Evolutionary conservation across 92 coral and sea anemone genomes (phyloP).

Genomic region (Montipora capitata): DNA sequence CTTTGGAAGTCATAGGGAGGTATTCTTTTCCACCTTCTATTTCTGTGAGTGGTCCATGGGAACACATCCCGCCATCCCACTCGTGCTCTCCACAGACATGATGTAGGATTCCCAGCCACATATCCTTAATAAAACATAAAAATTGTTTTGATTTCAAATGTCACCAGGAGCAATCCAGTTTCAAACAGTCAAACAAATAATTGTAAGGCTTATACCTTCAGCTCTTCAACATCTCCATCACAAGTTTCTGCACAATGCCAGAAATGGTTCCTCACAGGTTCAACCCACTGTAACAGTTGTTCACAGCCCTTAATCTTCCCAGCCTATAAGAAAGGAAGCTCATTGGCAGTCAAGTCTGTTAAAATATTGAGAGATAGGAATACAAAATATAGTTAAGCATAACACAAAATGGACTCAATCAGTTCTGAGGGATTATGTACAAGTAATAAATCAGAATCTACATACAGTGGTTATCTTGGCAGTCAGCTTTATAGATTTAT

Average conservation of each 20-base stretch:
- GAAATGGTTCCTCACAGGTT: conserved; percentile 80
- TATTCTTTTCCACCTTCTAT: no score
- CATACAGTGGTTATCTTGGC: conserved; percentile 28
- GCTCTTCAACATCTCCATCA: conserved; percentile 57
- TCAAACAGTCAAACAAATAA: no score
- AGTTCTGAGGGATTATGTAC: background rate
- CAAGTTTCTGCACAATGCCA: conserved; percentile 82
- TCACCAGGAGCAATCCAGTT: conserved; percentile 6
- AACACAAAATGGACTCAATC: background rate
- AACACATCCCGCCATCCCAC: conserved; percentile 78
- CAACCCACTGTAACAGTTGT: conserved; percentile 58
- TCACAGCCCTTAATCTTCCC: conserved; percentile 76
- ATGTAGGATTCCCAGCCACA: conserved; percentile 71
- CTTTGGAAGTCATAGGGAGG: no score
- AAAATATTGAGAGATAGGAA: conserved; percentile 1
- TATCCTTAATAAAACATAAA: no score
- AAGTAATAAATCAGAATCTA: background rate
- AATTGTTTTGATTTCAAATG: background rate
- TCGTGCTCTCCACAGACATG: conserved; percentile 61
- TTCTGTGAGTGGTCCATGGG: no score
- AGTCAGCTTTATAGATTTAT: conserved; percentile 31
- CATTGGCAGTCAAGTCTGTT: background rate
- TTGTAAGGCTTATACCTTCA: conserved; percentile 71
- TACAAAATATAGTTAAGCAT: background rate
- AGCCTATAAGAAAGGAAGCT: conserved; percentile 53